Conservation (phyloP, 1,140 invertebrate species). For the Amyelois transitella region DNA sequence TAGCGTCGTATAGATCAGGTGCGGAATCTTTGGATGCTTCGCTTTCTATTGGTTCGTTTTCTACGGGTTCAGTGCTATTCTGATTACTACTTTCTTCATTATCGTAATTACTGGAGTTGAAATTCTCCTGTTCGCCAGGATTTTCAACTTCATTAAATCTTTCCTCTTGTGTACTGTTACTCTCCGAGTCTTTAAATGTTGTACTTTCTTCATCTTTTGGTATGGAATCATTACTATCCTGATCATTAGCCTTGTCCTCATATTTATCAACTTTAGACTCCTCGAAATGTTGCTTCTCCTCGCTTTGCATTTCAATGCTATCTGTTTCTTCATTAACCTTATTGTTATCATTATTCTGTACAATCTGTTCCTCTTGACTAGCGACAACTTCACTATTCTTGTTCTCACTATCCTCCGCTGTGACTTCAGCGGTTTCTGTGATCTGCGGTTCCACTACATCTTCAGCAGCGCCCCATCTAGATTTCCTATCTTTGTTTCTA, state of each 20-base stretch:
- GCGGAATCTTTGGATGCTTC: conserved; percentile 1
- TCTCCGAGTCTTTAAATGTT: neutral
- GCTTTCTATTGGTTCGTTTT: conserved; percentile 3
- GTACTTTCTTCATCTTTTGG: neutral
- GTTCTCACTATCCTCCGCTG: neutral
- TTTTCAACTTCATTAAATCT: neutral
- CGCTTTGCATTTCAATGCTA: neutral
- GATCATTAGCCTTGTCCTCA: neutral
- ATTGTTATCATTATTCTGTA: conserved; percentile 13
- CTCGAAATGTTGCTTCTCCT: neutral
- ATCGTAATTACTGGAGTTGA: neutral
- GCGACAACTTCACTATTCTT: conserved; percentile 9
- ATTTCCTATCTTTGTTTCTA: conserved; percentile 61
- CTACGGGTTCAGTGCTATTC: neutral
- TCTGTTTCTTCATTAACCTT: conserved; percentile 2
- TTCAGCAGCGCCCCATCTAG: conserved; percentile 59
- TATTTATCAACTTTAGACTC: neutral
- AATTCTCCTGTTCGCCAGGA: neutral
- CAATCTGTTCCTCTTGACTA: conserved; percentile 33
- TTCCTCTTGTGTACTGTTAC: neutral
- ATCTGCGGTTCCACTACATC: conserved; percentile 21
- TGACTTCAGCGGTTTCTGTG: neutral
- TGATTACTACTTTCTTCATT: conserved; percentile 3
- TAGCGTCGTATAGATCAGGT: conserved; percentile 42
- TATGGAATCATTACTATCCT: neutral